Conservation (phyloP, 1,140 invertebrate species). For the Macrotrachela quadricornifera region DNA sequence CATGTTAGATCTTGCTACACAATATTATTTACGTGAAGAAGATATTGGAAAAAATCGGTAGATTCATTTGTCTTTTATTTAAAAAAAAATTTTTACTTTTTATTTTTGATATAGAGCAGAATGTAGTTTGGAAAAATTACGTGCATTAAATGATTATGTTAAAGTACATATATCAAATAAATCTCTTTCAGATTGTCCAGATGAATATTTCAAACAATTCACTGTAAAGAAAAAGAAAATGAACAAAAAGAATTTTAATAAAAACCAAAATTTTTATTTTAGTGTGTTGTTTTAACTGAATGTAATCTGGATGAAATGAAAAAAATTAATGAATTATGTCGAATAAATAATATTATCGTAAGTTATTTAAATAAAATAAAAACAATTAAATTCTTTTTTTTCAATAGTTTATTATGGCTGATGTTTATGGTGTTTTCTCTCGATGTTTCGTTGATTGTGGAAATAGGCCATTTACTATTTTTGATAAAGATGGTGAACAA, state of each 20-base stretch:
- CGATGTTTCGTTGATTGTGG: slow-evolving; percentile 28
- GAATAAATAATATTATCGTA: neutral
- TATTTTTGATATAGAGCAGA: slow-evolving; percentile 46
- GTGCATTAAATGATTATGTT: slow-evolving; percentile 76
- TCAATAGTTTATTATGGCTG: slow-evolving; percentile 23
- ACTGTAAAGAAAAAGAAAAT: slow-evolving; percentile 33
- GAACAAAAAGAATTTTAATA: slow-evolving; percentile 42
- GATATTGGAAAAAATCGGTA: slow-evolving; percentile 7
- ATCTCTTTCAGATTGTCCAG: slow-evolving; percentile 23
- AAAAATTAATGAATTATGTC: slow-evolving; percentile 1
- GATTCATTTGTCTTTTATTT: neutral
- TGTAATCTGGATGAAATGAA: neutral
- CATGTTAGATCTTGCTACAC: neutral
- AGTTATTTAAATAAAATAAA: neutral
- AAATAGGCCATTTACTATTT: slow-evolving; percentile 21
- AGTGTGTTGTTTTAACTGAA: slow-evolving; percentile 1
- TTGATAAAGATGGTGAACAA: slow-evolving; percentile 27
- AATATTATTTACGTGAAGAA: neutral
- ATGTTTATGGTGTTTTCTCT: slow-evolving; percentile 27
- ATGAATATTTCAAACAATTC: no score
- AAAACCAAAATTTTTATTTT: slow-evolving; percentile 49
- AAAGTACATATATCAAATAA: slow-evolving; percentile 46
- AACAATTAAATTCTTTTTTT: slow-evolving; percentile 3
- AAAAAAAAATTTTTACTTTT: slow-evolving; percentile 1
- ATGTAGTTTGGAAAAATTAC: slow-evolving; percentile 49